phyloP scores from a whole-genome alignment of 2,113 vertebrate species.

The Ceuthmochares aereus region DNA sequence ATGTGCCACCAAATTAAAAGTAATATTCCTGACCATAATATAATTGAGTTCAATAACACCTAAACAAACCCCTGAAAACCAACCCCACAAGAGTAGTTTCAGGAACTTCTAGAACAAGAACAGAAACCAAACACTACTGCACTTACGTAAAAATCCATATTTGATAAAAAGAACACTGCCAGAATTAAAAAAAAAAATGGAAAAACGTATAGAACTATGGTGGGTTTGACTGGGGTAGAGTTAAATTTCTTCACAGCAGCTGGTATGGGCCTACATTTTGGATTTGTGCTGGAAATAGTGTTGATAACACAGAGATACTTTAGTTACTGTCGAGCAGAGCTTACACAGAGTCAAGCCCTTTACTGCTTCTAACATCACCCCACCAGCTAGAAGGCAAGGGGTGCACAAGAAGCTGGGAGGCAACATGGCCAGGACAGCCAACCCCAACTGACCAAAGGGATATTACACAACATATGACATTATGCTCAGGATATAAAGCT shows the following conservation, averaged over 20 bases:
- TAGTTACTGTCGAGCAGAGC: too few species aligned
- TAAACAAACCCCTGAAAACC: not conserved
- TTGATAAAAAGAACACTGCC: not conserved
- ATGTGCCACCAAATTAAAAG: not conserved
- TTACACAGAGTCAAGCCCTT: too few species aligned
- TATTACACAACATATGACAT: accelerated
- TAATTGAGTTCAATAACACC: not conserved
- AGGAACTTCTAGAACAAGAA: not conserved
- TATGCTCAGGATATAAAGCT: not conserved
- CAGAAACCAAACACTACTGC: not conserved
- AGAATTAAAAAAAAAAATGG: not conserved
- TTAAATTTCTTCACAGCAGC: not conserved
- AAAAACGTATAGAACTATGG: not conserved
- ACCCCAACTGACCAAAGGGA: not conserved
- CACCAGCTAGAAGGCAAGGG: accelerated
- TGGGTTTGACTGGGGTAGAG: not conserved
- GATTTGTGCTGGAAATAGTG: not conserved
- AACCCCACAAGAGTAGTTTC: not conserved
- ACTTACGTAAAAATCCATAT: not conserved
- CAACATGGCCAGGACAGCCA: not conserved
- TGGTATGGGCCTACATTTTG: too few species aligned
- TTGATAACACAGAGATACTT: not conserved
- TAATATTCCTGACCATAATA: not conserved
- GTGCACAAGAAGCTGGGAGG: not conserved
- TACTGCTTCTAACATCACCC: too few species aligned